Conservation (phyloP, 2,888 invertebrate species). For the Muschampia plurimacula region DNA sequence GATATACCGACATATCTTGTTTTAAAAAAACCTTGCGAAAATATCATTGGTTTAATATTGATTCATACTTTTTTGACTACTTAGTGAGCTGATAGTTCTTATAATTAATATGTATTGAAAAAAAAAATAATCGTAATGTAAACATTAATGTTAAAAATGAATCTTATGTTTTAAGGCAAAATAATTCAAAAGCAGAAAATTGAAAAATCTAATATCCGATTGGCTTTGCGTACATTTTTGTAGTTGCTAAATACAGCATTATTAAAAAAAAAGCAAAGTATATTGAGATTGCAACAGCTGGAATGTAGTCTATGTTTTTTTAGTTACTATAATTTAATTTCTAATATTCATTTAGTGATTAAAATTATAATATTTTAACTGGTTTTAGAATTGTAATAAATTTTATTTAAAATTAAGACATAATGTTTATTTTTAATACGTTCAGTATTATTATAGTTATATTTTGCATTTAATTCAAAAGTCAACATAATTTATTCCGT, state of each 20-base stretch:
- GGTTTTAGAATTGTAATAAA: constrained; percentile 7
- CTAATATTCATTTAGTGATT: too few relatives aligned
- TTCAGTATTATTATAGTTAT: constrained; percentile 34
- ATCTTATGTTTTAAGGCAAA: background rate
- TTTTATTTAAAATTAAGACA: background rate
- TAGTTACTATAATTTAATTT: background rate
- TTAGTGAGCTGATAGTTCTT: background rate
- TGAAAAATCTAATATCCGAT: background rate
- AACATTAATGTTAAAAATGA: constrained; percentile 9
- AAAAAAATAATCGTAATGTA: constrained; percentile 32
- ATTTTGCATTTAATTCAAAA: background rate
- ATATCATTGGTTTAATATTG: constrained; percentile 19
- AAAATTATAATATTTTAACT: background rate
- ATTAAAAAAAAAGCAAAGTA: background rate
- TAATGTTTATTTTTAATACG: constrained; percentile 12
- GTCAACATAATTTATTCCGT: background rate
- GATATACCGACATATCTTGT: constrained; percentile 36
- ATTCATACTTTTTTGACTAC: constrained; percentile 10
- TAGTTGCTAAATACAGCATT: constrained; percentile 10
- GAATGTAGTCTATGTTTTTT: background rate
- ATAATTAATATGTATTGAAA: constrained; percentile 10
- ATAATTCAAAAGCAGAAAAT: background rate
- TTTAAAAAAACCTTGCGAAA: constrained; percentile 18
- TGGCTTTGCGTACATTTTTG: background rate
- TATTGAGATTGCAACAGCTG: constrained; percentile 17